Base-by-base conservation (phyloP, 2,113 vertebrate genomes). In the Axis porcinus region DNA sequence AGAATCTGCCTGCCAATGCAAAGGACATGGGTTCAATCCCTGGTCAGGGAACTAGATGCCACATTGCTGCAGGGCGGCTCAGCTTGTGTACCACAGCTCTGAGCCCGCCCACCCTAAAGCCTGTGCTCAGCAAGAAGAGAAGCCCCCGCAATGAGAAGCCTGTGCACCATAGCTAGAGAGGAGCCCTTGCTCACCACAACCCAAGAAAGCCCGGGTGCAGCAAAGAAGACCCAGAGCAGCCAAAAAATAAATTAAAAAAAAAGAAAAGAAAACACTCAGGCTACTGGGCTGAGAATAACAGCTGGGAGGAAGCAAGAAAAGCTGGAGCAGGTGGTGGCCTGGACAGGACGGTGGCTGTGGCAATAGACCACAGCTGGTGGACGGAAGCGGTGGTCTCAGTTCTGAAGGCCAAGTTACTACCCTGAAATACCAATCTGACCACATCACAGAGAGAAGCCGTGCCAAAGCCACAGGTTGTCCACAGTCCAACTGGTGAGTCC, bases 331-430 rank as follows among this genome's bases (percentile, higher is more conserved):
- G 10, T n/a, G 21, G 82, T 40, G 58, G 40, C 85, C 14, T 28
- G 45, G 60, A 40, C 11, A 15, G 27, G 54, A 11, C 8, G 23
- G 62, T 0, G 16, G 28, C 28, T 2, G 0, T 17, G 40, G 33
- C 62, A 33, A 10, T 7, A 25, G 67, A 78, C 13, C 2, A 1
- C 9, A 19, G 58, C 12, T 21, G 17, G 23, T n/a, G 8, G 64
- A 25, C 3, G 6, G 12, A 45, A 28, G 27, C 45, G 8, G 2
- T 62, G 3, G 3, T 76, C 52, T 91, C 36, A 54, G 1, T 43
- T 54, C n/a, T 70, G 62, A 92, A 40, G 40, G 3, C 33, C 54
- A 23, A 55, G 81, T 1, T 6, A 11, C 23, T 30, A 19, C 45
- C 30, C 43, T 83, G 33, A 86, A 82, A 45, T n/a, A 47, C 30